Percentiles rank a stretch among this genome's conserved stretches.
Evolutionary conservation across 2,888 invertebrate species (phyloP).

Genomic region (Drosophila sordidapex): DNA sequence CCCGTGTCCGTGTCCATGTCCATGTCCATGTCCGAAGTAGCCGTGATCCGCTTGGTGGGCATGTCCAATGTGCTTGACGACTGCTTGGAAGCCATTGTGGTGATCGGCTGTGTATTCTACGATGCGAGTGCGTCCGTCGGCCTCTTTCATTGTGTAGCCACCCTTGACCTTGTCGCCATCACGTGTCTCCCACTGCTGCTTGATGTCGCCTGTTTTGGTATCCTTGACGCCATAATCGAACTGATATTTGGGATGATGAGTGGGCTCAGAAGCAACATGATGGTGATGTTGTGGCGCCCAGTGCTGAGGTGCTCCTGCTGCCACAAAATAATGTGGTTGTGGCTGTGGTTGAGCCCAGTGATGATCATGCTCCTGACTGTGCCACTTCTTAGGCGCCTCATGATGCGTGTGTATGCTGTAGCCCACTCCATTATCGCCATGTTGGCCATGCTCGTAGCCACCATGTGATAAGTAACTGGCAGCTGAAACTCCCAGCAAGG

Average conservation of each 20-base stretch:
- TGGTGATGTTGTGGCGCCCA: constrained; percentile 66
- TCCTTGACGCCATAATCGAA: constrained; percentile 86
- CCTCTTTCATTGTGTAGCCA: constrained; percentile 85
- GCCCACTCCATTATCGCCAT: constrained; percentile 43
- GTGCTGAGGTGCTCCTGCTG: constrained; percentile 35
- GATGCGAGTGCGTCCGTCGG: constrained; percentile 86
- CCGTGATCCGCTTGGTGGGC: constrained; percentile 70
- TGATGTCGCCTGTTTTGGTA: constrained; percentile 85
- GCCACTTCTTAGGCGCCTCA: constrained; percentile 66
- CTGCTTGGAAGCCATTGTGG: constrained; percentile 86
- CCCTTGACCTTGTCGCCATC: constrained; percentile 86
- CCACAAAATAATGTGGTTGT: constrained; percentile 53
- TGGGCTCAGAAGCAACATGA: constrained; percentile 80
- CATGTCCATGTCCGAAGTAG: constrained; percentile 12
- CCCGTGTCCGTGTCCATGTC: constrained; percentile 31
- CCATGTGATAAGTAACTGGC: constrained; percentile 65
- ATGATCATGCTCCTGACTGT: constrained; percentile 50
- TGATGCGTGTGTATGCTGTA: constrained; percentile 71
- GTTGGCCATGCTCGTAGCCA: constrained; percentile 48
- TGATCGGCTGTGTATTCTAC: constrained; percentile 86
- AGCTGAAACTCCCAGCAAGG: constrained; percentile 56
- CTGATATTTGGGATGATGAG: constrained; percentile 85
- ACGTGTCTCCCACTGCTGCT: constrained; percentile 86
- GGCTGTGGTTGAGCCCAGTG: constrained; percentile 70
- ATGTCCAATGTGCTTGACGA: constrained; percentile 85